A percentile compares a stretch with the other conserved stretches of the same genome.
These are phyloP conservation scores for Dendronephthya gigantea DNA, from an alignment of 64 coral and sea anemone species.

Conservation along the genomic window DNA sequence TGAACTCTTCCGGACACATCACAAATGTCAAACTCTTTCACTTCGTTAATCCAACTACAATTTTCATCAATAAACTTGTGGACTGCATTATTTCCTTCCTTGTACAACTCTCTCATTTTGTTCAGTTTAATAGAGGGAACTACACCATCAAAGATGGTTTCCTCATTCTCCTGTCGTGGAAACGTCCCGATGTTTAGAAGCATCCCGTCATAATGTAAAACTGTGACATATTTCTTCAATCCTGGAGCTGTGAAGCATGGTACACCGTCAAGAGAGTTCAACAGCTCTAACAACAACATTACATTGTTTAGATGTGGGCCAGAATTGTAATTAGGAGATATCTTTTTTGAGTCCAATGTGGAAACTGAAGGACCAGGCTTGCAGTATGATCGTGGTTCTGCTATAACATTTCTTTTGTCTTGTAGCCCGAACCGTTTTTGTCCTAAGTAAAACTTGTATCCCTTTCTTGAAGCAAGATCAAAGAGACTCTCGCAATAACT, in stretches of 20 bases:
- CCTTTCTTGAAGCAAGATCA: slow-evolving; percentile 3
- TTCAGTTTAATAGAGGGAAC: neutral
- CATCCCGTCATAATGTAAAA: neutral
- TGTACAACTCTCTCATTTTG: neutral
- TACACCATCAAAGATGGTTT: neutral
- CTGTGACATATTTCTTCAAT: neutral
- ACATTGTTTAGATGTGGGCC: slow-evolving; percentile 6
- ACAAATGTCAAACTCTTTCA: neutral
- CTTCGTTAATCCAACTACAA: neutral
- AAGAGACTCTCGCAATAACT: slow-evolving; percentile 40
- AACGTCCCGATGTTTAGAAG: neutral
- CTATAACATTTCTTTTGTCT: slow-evolving; percentile 9
- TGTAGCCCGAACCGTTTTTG: slow-evolving; percentile 19
- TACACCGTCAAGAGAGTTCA: neutral
- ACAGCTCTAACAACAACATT: neutral
- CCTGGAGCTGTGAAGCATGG: neutral
- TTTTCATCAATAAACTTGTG: neutral
- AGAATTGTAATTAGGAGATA: neutral
- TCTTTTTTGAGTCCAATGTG: neutral
- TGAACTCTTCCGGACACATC: too few species aligned
- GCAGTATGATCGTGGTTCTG: slow-evolving; percentile 11
- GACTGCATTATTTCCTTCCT: neutral
- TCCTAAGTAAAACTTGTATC: slow-evolving; percentile 27
- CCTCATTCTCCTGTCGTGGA: neutral
- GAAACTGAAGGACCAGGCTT: neutral